Conservation (phyloP, 2,888 invertebrate genomes). For the Ophioninae sp. region DNA sequence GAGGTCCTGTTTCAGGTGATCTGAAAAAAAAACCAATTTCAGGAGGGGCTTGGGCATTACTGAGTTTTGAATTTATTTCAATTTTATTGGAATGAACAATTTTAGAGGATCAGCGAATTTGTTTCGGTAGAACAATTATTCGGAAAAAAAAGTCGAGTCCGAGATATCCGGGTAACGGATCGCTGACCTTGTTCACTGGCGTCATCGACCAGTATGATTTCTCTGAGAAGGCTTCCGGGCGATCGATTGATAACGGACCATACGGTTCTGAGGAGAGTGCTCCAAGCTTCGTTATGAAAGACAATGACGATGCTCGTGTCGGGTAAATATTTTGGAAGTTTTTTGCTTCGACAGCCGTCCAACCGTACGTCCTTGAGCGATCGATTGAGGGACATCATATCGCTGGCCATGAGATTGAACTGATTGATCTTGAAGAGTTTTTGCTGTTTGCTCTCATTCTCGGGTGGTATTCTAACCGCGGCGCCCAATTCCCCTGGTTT, state of each 20-base stretch:
- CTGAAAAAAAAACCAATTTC: slow-evolving; percentile 84
- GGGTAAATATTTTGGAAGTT: slow-evolving; percentile 90
- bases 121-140: neutral
- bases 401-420: slow-evolving; percentile 98
- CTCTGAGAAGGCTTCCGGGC: slow-evolving; percentile 92
- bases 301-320: slow-evolving; percentile 98
- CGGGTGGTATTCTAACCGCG: slow-evolving; percentile 94
- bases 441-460: slow-evolving; percentile 93
- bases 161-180: neutral
- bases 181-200: slow-evolving; percentile 94
- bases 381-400: slow-evolving; percentile 97
- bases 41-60: neutral
- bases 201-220: slow-evolving; percentile 98
- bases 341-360: slow-evolving; percentile 92
- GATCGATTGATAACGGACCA: slow-evolving; percentile 98
- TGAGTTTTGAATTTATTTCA: too few species aligned
- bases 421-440: slow-evolving; percentile 99
- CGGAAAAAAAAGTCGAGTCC: neutral
- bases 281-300: slow-evolving; percentile 99
- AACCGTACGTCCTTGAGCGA: slow-evolving; percentile 96
- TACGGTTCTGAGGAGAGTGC: slow-evolving; percentile 96
- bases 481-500: slow-evolving; percentile 94
- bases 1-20: slow-evolving; percentile 92
- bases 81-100: too few species aligned
- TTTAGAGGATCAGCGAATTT: too few species aligned